phyloP scores from a whole-genome alignment of 2,888 invertebrate species.

The Temnothorax ravouxi region DNA sequence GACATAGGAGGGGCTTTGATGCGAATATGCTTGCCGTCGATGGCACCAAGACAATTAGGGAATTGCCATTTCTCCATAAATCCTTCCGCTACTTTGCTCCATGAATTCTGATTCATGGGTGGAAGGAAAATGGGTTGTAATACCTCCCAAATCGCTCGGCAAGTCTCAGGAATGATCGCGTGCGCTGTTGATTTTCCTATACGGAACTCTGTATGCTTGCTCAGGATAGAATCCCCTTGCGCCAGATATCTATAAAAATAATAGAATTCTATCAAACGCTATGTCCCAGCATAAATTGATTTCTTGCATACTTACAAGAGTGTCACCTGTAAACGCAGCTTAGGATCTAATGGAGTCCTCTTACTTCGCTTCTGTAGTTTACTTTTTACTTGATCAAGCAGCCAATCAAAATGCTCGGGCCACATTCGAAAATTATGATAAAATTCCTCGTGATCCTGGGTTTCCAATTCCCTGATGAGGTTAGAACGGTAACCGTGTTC shows the following conservation, averaged over 20 bases:
- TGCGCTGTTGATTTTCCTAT: not conserved
- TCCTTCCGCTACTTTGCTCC: not conserved
- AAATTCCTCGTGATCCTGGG: no score
- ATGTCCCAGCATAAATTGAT: no score
- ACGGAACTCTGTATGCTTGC: not conserved
- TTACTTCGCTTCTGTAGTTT: no score
- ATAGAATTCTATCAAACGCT: not conserved
- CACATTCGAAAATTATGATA: no score
- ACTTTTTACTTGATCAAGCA: no score
- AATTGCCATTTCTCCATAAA: constrained; percentile 3
- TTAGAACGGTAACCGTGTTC: no score
- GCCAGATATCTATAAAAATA: not conserved
- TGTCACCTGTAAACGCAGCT: no score
- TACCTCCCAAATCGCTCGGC: not conserved
- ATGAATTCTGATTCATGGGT: not conserved
- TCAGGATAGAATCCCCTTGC: not conserved
- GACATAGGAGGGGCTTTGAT: constrained; percentile 11
- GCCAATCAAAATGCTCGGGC: no score
- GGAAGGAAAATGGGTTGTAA: not conserved
- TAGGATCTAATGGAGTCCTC: no score
- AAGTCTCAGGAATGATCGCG: not conserved
- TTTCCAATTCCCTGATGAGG: no score
- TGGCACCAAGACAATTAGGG: not conserved
- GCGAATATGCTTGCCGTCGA: not conserved
- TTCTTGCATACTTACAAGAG: no score